A percentile compares a stretch with the other conserved stretches of the same genome.
Evolutionary conservation across 1,140 invertebrate genomes (phyloP).

Genomic region (Mylabris phalerata): DNA sequence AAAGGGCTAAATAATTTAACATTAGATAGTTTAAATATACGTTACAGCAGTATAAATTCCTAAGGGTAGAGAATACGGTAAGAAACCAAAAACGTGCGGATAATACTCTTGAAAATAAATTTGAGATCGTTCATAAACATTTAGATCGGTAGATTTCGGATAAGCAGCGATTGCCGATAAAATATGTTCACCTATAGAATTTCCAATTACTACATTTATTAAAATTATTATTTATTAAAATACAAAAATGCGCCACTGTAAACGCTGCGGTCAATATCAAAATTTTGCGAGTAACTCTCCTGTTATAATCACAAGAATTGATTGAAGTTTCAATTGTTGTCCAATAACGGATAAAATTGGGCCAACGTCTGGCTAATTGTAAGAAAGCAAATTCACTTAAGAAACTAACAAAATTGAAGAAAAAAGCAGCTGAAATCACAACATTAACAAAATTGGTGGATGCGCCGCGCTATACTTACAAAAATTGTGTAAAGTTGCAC

Average conservation of each 20-base stretch:
- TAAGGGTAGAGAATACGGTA: slow-evolving; percentile 1
- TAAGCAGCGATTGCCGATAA: not conserved
- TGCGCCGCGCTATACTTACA: not conserved
- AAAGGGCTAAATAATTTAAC: not conserved
- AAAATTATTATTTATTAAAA: too few relatives aligned
- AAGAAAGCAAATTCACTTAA: not conserved
- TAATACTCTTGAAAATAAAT: slow-evolving; percentile 1
- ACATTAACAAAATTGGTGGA: too few relatives aligned
- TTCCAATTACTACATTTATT: not conserved
- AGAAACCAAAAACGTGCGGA: slow-evolving; percentile 4
- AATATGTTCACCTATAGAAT: slow-evolving; percentile 6
- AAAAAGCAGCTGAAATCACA: too few relatives aligned
- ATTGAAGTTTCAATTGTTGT: not conserved
- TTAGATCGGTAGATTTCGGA: too few relatives aligned
- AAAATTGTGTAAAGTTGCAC: not conserved
- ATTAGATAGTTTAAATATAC: too few relatives aligned
- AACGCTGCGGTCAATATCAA: not conserved
- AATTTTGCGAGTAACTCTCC: not conserved
- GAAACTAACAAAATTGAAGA: too few relatives aligned
- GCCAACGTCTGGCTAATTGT: slow-evolving; percentile 4
- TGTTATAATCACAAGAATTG: not conserved
- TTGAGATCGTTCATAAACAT: not conserved
- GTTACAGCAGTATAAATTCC: slow-evolving; percentile 2
- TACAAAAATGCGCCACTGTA: too few relatives aligned
- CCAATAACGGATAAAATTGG: slow-evolving; percentile 1